Evolutionary conservation across 2,113 vertebrate species (phyloP).

Genomic region (Muntiacus reevesi): DNA sequence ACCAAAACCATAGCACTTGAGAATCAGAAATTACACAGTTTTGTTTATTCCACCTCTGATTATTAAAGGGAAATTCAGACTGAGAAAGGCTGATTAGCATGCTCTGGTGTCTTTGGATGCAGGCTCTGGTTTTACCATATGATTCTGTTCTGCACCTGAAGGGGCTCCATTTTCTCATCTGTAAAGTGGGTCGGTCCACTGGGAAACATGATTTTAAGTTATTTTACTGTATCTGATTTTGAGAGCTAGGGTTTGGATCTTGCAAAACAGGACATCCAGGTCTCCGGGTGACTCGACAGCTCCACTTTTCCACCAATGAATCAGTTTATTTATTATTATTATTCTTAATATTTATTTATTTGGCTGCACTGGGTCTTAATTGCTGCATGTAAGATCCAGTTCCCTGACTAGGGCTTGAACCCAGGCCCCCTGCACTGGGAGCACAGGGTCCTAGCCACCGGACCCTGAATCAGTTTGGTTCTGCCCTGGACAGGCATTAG

Average conservation of each 20-base stretch:
- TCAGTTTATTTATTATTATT: background rate
- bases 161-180: background rate
- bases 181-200: background rate
- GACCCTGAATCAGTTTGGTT: background rate
- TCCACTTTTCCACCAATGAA: background rate
- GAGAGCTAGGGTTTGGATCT: background rate
- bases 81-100: background rate
- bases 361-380: background rate
- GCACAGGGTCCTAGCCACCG: background rate
- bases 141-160: background rate
- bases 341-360: background rate
- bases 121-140: background rate
- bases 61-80: background rate
- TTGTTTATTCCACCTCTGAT: background rate
- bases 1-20: background rate
- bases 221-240: background rate
- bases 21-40: background rate
- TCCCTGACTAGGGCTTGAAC: background rate
- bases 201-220: background rate
- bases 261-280: background rate
- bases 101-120: background rate
- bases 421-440: background rate
- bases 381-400: background rate
- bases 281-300: background rate
- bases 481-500: background rate